A percentile compares a stretch with the other conserved stretches of the same genome.
These are phyloP conservation scores for Glomeris maerens DNA, from an alignment of 1,140 invertebrate species.

Conservation along the genomic window DNA sequence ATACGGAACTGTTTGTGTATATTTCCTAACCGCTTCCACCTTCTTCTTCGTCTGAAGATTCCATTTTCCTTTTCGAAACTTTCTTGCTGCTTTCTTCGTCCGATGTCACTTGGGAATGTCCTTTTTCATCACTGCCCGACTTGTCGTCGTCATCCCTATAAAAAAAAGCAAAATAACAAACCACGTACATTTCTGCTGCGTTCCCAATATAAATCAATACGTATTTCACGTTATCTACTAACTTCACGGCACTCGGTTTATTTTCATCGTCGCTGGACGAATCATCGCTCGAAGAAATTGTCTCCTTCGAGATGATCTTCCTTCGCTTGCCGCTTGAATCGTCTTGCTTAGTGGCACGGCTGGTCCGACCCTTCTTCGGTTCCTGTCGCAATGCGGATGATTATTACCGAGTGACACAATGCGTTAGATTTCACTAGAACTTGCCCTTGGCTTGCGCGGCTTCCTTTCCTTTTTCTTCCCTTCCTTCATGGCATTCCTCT, in stretches of 20 bases:
- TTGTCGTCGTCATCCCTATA: conserved; percentile 5
- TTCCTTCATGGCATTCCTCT: conserved; percentile 25
- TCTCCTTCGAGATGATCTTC: conserved; percentile 84
- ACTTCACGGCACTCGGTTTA: conserved; percentile 42
- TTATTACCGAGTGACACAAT: background rate
- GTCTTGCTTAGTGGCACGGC: conserved; percentile 11
- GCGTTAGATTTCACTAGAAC: background rate
- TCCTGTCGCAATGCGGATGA: conserved; percentile 15
- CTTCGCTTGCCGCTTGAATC: conserved; percentile 8
- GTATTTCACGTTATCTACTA: conserved; percentile 23
- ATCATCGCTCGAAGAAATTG: conserved; percentile 79
- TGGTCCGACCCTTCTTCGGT: conserved; percentile 8
- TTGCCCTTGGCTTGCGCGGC: conserved; percentile 12
- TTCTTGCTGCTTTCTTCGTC: conserved; percentile 8
- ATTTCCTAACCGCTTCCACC: too few species aligned
- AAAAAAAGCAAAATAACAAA: conserved; percentile 1
- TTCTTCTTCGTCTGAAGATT: too few species aligned
- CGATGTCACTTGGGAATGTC: too few species aligned
- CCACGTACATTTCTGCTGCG: background rate
- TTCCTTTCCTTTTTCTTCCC: conserved; percentile 35
- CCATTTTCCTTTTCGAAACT: conserved; percentile 13
- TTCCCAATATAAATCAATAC: background rate
- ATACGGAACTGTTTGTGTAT: too few species aligned
- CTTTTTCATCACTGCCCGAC: background rate
- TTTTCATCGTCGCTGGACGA: conserved; percentile 51